A percentile compares a stretch with the other conserved stretches of the same genome.
These are phyloP conservation scores for Dreissena polymorpha DNA, from an alignment of 1,140 invertebrate genomes.

Conservation along the genomic window DNA sequence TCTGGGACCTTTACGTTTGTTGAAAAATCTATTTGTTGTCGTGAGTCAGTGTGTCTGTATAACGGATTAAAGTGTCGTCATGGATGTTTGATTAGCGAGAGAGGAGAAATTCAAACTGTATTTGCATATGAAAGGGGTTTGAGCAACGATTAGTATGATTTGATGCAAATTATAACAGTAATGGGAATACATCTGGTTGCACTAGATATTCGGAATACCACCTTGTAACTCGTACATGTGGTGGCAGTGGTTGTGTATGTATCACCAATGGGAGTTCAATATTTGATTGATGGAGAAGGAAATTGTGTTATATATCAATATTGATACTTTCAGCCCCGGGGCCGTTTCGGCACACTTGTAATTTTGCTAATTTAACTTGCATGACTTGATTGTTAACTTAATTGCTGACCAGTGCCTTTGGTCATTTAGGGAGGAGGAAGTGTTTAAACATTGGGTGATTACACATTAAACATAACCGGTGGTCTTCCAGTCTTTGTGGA, in stretches of 20 bases:
- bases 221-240: too few species aligned
- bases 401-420: constrained; percentile 41
- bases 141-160: constrained; percentile 45
- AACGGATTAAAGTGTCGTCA: constrained; percentile 35
- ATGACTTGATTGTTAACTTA: constrained; percentile 28
- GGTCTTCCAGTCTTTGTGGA: too few species aligned
- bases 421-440: constrained; percentile 16
- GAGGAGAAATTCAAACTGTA: constrained; percentile 13
- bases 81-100: constrained; percentile 35
- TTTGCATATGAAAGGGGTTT: constrained; percentile 51
- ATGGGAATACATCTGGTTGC: too few species aligned
- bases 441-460: constrained; percentile 1
- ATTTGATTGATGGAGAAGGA: constrained; percentile 52
- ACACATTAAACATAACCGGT: background rate
- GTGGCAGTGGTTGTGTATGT: too few species aligned
- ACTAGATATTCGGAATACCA: too few species aligned
- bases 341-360: constrained; percentile 13
- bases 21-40: background rate
- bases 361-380: constrained; percentile 49
- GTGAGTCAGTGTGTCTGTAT: constrained; percentile 14
- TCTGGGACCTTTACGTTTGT: background rate
- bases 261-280: constrained; percentile 4
- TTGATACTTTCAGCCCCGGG: constrained; percentile 21
- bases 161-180: constrained; percentile 44
- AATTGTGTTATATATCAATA: constrained; percentile 41